Base-by-base conservation (phyloP, 2,113 vertebrate genomes). In the Microcebus ravelobensis region DNA sequence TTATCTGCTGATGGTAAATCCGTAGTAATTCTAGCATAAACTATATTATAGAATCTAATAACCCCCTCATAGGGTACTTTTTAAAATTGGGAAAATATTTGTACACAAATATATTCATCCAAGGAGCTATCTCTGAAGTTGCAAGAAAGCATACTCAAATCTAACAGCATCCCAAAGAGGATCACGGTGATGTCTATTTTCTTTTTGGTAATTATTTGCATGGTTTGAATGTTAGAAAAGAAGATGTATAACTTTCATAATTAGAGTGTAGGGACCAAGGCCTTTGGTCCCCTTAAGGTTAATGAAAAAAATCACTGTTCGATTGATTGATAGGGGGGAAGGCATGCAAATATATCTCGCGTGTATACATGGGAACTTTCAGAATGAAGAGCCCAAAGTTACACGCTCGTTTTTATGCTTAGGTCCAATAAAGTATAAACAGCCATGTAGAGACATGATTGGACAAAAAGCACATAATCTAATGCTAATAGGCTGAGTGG, bases 1-100 rank as follows among this genome's bases (percentile, higher is more conserved):
- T 96, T 89, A 97, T 93, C 84, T 97, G 82, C 55, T 95, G 84
- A 80, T 84, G 50, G 34, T 20, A 96, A 97, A 91, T 92, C 71
- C 90, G 9, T 76, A 80, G n/a, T 29, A 82, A 89, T 90, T 94
- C 52, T 55, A 85, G 34, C 14, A 73, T 92, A 87, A 87, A 36
- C 27, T 76, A 6, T 80, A 71, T 71, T 65, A 77, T 82, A 42
- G 15, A 70, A 70, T 67, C 42, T 88, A 96, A 93, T 77, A 67
- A 73, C 52, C 59, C 74, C 13, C 20, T 95, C 59, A 59, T 59
- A 71, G 95, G 87, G 61, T 93, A 55, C n/a, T 90, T 94, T 89
- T 90, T 79, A 10, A 74, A 74, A 94, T 45, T 77, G 55, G 23
- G 18, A 36, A 91, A 96, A 88, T 81, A 42, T 25, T 76, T 95